Evolutionary conservation across 1,140 invertebrate species (phyloP), one percentile per base, ranked within the genome.

Genomic region (Uloborus diversus): DNA sequence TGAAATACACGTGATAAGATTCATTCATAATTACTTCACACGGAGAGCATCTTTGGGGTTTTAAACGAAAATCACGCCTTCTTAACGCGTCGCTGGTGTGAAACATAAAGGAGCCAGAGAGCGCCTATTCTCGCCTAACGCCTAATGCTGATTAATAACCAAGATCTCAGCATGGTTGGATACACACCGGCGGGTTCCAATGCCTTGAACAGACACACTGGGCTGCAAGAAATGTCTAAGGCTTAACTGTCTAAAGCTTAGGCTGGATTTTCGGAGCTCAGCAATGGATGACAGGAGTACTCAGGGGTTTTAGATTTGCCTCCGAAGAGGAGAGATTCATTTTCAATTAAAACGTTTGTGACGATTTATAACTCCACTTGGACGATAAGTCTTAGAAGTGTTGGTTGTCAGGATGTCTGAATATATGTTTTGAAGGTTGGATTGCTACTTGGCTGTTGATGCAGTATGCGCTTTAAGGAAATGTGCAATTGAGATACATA

Each of bases 141-240:
- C 23, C 23, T 75, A 78, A 65, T 65, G 61, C 61, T 65, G 73
- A 78, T 78, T 78, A 65, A 78, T 78, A 66, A 28, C 47, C 49
- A 1, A 30, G 28, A 64, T 64, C 33, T 23, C 17, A 56, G 32
- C 23, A 35, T 33, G 33, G 27, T 56, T 33, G 28, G 57, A 17
- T 30, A 62, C 71, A 59, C 71, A 27, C 59, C 27, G 71, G 37
- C 57, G 73, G n/a, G 37, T 61, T 42, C 59, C 73, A 51, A 65
- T 73, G 64, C 70, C 20, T 42, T 3, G n/a, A 62, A 33, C 11
- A 23, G 56, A 13, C 9, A 5, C n/a, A 59, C 51, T n/a, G n/a
- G 14, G 9, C 56, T 23, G 59, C 59, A 75, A 75, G 73, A 78
- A 78, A 78, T 65, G 73, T 42, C 61, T 14, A 35, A 35, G 61